phyloP scores from a whole-genome alignment of 2,888 invertebrate species.

The Watsonalla binaria region DNA sequence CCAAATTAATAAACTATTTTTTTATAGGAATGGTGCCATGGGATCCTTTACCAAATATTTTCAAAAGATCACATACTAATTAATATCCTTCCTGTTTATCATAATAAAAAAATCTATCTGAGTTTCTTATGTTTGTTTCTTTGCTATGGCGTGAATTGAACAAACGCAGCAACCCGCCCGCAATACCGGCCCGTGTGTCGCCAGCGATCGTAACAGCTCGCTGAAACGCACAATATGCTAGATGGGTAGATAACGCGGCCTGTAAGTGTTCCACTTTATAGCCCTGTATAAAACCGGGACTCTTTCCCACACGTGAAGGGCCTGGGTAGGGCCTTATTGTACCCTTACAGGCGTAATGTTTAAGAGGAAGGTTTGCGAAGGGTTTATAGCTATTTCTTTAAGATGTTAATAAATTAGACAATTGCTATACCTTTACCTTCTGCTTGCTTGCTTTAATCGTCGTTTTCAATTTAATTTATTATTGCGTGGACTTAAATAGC shows the following conservation, averaged over 20 bases:
- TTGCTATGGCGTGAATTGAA: too few relatives aligned
- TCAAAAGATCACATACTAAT: too few relatives aligned
- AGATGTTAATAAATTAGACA: conserved; percentile 1
- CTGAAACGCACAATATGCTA: conserved; percentile 71
- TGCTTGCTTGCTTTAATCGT: too few relatives aligned
- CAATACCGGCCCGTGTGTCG: conserved; percentile 31
- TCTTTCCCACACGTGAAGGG: conserved; percentile 13
- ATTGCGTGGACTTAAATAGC: not conserved
- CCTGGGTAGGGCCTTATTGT: conserved; percentile 29
- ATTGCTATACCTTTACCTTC: not conserved
- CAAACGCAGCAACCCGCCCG: conserved; percentile 15
- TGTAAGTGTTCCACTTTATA: conserved; percentile 62
- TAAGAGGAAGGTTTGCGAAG: conserved; percentile 16
- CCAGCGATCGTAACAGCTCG: conserved; percentile 53
- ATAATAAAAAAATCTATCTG: too few relatives aligned
- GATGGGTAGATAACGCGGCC: conserved; percentile 67
- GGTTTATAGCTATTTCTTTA: conserved; percentile 2
- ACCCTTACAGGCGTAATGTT: conserved; percentile 28
- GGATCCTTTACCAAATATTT: too few relatives aligned
- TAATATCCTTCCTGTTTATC: too few relatives aligned
- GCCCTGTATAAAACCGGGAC: conserved; percentile 41
- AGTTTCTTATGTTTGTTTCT: too few relatives aligned
- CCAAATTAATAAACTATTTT: too few relatives aligned
- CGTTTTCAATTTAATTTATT: not conserved
- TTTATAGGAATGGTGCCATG: too few relatives aligned